These are phyloP conservation scores for Merodon equestris DNA, from an alignment of 2,888 invertebrate genomes.

Conservation along the genomic window DNA sequence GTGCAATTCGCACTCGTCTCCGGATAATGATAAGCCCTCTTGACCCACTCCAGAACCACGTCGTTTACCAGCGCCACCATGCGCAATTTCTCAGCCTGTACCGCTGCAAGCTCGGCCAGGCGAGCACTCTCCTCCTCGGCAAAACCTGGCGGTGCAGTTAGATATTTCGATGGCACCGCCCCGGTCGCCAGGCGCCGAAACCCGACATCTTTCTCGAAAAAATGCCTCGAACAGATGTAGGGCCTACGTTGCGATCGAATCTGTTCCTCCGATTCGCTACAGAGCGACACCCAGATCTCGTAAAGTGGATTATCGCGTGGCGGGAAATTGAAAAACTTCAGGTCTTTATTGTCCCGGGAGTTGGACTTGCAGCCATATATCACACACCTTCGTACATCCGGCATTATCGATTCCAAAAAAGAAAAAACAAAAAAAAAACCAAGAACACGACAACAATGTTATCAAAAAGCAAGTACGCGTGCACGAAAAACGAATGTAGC, in stretches of 20 bases:
- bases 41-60: constrained; percentile 19
- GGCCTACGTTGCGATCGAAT: constrained; percentile 75
- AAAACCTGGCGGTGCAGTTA: constrained; percentile 69
- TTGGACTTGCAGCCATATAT: constrained; percentile 77
- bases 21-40: constrained; percentile 29
- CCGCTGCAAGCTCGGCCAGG: constrained; percentile 73
- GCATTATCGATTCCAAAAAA: no score
- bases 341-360: constrained; percentile 74
- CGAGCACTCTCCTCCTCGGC: constrained; percentile 69
- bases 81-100: constrained; percentile 4
- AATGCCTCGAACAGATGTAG: constrained; percentile 76
- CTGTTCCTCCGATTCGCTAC: constrained; percentile 74
- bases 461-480: not conserved
- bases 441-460: not conserved
- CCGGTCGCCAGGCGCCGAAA: constrained; percentile 75
- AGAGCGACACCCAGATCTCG: constrained; percentile 75
- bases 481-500: not conserved
- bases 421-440: no score
- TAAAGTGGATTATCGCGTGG: constrained; percentile 76
- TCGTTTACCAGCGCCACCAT: constrained; percentile 26
- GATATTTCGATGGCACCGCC: constrained; percentile 73
- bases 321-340: constrained; percentile 77
- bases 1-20: not conserved
- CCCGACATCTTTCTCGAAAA: constrained; percentile 74
- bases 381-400: constrained; percentile 76